Percentiles rank a stretch among this genome's conserved stretches.
Conservation (phyloP, 2,113 vertebrate genomes). For the Prinia subflava region DNA sequence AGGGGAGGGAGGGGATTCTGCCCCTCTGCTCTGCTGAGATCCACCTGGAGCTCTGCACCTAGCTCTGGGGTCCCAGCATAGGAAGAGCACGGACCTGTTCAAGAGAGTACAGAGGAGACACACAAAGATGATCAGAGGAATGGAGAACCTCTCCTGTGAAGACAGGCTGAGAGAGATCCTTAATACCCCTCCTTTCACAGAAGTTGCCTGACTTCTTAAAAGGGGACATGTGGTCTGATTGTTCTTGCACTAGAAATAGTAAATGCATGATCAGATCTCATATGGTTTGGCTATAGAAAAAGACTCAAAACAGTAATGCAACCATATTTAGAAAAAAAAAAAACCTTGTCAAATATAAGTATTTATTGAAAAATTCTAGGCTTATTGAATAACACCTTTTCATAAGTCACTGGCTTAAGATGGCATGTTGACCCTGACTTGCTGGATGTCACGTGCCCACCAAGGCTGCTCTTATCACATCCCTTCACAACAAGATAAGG, state of each 20-base stretch:
- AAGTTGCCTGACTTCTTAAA: not conserved
- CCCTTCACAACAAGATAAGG: not conserved
- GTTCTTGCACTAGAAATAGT: not conserved
- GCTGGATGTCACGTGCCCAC: not conserved
- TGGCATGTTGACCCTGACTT: not conserved
- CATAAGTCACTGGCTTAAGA: not conserved
- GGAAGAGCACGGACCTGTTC: rapidly evolving
- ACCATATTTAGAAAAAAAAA: not conserved
- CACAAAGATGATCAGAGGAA: not conserved
- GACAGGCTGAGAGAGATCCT: not conserved
- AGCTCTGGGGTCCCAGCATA: not conserved
- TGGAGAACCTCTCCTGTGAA: not conserved
- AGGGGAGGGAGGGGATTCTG: not conserved
- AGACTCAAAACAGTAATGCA: not conserved
- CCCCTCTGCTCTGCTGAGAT: not conserved
- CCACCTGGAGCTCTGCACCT: not conserved
- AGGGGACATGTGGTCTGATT: not conserved
- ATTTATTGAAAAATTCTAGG: not conserved
- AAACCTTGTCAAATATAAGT: not conserved
- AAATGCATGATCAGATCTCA: not conserved
- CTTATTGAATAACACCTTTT: not conserved
- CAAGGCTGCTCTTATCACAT: not conserved
- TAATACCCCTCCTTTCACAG: not conserved
- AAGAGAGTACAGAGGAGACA: not conserved
- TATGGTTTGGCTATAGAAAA: not conserved